Base-by-base conservation (phyloP, 2,888 invertebrate genomes). In the Synanthedon andrenaeformis region DNA sequence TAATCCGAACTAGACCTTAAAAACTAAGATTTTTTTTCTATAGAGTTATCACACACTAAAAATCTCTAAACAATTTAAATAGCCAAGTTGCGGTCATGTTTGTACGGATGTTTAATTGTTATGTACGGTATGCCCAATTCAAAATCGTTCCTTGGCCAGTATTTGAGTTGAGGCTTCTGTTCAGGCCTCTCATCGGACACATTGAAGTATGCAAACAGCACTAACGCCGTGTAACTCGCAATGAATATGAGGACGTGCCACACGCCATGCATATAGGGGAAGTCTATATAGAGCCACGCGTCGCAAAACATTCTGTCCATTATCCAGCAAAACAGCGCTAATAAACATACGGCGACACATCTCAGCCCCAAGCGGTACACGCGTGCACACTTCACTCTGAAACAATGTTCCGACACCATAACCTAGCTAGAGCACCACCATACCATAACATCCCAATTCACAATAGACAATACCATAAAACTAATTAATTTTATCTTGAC, bases 211-310 rank as follows among this genome's bases (percentile, higher is more conserved):
- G 94, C 94, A 68, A 92, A 93, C 0, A 95, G 87, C 5, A 95
- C 94, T 14, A 93, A 89, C 12, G 92, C 91, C 4, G 93, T 92
- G 65, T 94, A 95, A 41, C 92, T 90, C 0, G 94, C 92, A 52
- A 95, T 92, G 67, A 93, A 94, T 61, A 94, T 94, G 53, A 94
- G 90, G 12, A 95, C 82, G 73, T 95, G 95, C 95, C 95, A 95
- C 14, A 94, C 87, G 11, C 93, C 94, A 72, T 95, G 95, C 67
- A 95, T 88, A 77, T 95, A 95, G 0, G 94, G 94, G 65, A 95
- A 94, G 79, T 93, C 91, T 11, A 94, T 89, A 12, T 90, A 89
- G 1, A 92, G 90, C 94, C 94, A 94, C 14, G 92, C 90, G 63
- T 94, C 93, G 73, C 95, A 95, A 74, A 94, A 92, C 68, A 94